Conservation (phyloP, 2,797 vertebrate species). For the Xyrichtys novacula region DNA sequence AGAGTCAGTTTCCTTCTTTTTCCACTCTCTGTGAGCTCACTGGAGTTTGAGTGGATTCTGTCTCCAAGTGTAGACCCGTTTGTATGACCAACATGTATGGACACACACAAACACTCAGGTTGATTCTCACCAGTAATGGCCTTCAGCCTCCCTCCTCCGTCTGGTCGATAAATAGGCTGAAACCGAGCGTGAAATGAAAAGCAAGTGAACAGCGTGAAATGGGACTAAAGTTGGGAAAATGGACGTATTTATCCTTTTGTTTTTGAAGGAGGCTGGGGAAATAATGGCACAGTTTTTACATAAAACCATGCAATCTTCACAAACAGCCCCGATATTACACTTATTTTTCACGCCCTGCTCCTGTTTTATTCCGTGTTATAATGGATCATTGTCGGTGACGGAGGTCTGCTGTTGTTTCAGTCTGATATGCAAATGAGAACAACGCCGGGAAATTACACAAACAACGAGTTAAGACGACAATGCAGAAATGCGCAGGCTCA, state of each 20-base stretch:
- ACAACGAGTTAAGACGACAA: conserved; percentile 34
- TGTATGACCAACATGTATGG: conserved; percentile 18
- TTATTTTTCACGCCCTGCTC: conserved; percentile 47
- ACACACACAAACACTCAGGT: conserved; percentile 46
- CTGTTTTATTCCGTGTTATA: conserved; percentile 48
- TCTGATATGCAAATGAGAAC: conserved; percentile 55
- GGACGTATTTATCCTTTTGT: conserved; percentile 75
- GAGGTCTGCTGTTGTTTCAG: conserved; percentile 41
- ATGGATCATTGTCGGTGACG: conserved; percentile 42
- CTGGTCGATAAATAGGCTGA: conserved; percentile 81
- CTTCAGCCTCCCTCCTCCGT: conserved; percentile 63
- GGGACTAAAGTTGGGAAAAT: conserved; percentile 74
- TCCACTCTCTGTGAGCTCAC: too few relatives aligned
- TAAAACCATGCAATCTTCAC: conserved; percentile 72
- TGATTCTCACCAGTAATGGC: conserved; percentile 69
- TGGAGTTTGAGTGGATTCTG: conserved; percentile 15
- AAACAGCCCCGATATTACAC: conserved; percentile 64
- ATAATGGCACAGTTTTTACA: conserved; percentile 72
- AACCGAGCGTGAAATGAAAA: conserved; percentile 84
- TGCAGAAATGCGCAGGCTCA: not conserved
- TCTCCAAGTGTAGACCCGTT: not conserved
- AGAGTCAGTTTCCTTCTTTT: not conserved
- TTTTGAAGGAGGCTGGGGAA: conserved; percentile 65
- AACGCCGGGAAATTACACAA: conserved; percentile 19
- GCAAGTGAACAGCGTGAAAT: conserved; percentile 77